Base-by-base conservation (phyloP, 2,797 vertebrate species). In the Pseudopleuronectes americanus region DNA sequence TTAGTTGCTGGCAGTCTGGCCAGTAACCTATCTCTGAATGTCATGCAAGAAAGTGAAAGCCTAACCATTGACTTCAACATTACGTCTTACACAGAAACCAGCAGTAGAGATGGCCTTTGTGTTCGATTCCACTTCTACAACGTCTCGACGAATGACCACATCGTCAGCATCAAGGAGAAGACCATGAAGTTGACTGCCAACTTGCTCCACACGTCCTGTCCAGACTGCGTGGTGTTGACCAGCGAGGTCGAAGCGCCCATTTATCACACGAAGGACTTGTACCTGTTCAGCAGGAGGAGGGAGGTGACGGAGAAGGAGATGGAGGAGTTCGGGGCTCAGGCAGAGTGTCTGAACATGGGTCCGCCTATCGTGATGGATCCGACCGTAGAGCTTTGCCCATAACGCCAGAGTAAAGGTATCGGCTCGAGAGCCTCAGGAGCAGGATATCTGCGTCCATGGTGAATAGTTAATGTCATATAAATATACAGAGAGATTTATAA, bases 281-380 rank as follows among this genome's bases (percentile, higher is more conserved):
- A 80, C 60, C 60, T 85, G 71, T 51, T 83, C 77, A 87, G 86
- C 53, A 77, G 41, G 60, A 82, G 78, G 69, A 81, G 79, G 4
- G 33, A 64, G 75, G 48, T 84, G 64, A 58, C 64, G 28, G 26
- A 51, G 61, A 13, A 17, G 16, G 77, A 75, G 74, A 48, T 82
- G 62, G 78, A 84, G 53, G 76, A 77, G 71, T 88, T 86, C 77
- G 69, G 1, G 4, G 52, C 79, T 66, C 84, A 87, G 58, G 71
- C 76, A 60, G 17, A 31, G 53, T 89, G 84, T 76, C 62, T 89
- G 26, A 81, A 70, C 16, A 75, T 84, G 62, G 86, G 84, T 59
- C 51, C 61, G 3, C 59, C 80, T 33, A 36, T 38, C 21, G 72
- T 84, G 70, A 83, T 81, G 84, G 80, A 87, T 33, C 78, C 86